These are phyloP conservation scores for Antheraea mylitta DNA, from an alignment of 1,140 invertebrate species.

Conservation along the genomic window DNA sequence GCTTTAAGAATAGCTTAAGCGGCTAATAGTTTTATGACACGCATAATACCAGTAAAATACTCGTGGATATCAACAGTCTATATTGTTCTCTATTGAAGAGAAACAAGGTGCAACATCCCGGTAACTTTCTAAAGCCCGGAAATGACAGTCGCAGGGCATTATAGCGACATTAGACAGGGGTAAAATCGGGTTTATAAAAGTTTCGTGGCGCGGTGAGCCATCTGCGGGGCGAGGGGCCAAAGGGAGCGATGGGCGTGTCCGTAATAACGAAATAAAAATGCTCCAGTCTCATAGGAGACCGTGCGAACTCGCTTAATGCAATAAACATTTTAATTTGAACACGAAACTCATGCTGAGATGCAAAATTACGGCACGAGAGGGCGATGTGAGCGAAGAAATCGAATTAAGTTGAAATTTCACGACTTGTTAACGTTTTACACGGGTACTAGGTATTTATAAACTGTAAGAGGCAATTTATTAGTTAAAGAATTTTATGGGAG, in stretches of 20 bases:
- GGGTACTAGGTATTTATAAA: neutral
- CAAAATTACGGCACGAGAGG: conserved; percentile 60
- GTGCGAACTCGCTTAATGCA: conserved; percentile 73
- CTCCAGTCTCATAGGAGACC: conserved; percentile 53
- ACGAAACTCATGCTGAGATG: conserved; percentile 75
- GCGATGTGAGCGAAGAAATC: conserved; percentile 52
- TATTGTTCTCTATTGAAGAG: conserved; percentile 37
- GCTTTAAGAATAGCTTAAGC: conserved; percentile 74
- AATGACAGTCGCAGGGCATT: conserved; percentile 67
- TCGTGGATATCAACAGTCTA: conserved; percentile 18
- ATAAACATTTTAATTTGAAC: conserved; percentile 78
- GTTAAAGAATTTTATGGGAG: no score
- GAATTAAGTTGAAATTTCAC: conserved; percentile 55
- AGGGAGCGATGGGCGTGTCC: conserved; percentile 51
- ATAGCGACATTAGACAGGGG: conserved; percentile 62
- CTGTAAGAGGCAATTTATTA: no score
- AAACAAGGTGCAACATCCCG: conserved; percentile 36
- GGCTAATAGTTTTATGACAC: conserved; percentile 78
- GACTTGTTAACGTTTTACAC: conserved; percentile 3
- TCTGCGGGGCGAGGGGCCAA: conserved; percentile 35
- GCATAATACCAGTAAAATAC: conserved; percentile 56
- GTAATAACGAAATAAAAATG: conserved; percentile 72
- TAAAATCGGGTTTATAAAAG: conserved; percentile 48
- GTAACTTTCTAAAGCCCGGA: conserved; percentile 28
- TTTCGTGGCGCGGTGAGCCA: conserved; percentile 36